Percentiles rank a stretch among this genome's conserved stretches.
These are phyloP conservation scores for Nerophis ophidion DNA, from an alignment of 2,113 vertebrate genomes.

Conservation along the genomic window DNA sequence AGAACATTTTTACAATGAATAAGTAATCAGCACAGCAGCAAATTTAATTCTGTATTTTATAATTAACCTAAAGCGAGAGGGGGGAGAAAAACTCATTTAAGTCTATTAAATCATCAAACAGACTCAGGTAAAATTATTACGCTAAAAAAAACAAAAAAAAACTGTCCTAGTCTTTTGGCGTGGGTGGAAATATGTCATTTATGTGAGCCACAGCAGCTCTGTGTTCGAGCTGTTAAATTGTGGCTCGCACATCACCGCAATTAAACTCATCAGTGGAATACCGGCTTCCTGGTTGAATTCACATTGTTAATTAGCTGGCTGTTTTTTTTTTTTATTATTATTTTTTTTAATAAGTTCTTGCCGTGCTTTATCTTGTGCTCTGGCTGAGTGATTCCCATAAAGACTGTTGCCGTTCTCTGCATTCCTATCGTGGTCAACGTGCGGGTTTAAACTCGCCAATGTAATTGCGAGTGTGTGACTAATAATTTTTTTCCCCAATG, in stretches of 20 bases:
- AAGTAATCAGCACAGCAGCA: slow-evolving; percentile 66
- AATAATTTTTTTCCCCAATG: slow-evolving; percentile 76
- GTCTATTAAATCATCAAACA: slow-evolving; percentile 74
- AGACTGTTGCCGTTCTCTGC: slow-evolving; percentile 49
- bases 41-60: slow-evolving; percentile 70
- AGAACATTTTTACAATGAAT: slow-evolving; percentile 46
- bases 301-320: slow-evolving; percentile 72
- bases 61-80: slow-evolving; percentile 65
- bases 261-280: slow-evolving; percentile 61
- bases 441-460: slow-evolving; percentile 59
- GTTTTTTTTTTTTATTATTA: slow-evolving; percentile 49
- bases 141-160: slow-evolving; percentile 7
- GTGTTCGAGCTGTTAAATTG: slow-evolving; percentile 68
- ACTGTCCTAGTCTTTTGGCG: slow-evolving; percentile 37
- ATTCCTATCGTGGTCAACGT: slow-evolving; percentile 57
- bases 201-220: slow-evolving; percentile 61
- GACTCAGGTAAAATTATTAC: slow-evolving; percentile 73
- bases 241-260: slow-evolving; percentile 55
- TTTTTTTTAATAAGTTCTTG: slow-evolving; percentile 60
- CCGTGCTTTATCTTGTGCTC: slow-evolving; percentile 59
- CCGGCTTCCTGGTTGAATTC: slow-evolving; percentile 73
- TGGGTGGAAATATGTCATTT: slow-evolving; percentile 54
- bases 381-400: slow-evolving; percentile 67
- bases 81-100: slow-evolving; percentile 66
- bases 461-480: slow-evolving; percentile 70